Conservation (phyloP, 2,113 vertebrate species). For the Gymnocephalus cernua region DNA sequence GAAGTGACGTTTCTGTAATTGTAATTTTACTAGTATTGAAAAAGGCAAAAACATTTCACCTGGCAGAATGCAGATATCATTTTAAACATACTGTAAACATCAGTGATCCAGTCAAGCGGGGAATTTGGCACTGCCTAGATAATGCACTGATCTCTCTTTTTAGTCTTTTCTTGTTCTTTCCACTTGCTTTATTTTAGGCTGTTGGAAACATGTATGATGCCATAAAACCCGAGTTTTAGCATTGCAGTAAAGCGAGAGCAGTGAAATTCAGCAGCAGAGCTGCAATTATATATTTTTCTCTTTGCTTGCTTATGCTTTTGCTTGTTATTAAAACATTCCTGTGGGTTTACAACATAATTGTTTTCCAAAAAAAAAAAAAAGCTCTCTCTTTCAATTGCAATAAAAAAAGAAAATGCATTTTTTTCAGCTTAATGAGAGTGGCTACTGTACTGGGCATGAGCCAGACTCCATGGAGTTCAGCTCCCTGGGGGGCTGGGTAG, state of each 20-base stretch:
- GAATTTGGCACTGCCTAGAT: neutral
- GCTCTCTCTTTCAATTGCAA: conserved; percentile 17
- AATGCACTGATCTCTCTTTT: conserved; percentile 16
- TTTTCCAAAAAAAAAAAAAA: conserved; percentile 47
- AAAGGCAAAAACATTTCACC: neutral
- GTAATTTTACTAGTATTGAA: neutral
- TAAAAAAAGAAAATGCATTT: conserved; percentile 37
- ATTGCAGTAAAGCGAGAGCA: conserved; percentile 41
- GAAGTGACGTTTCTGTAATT: neutral
- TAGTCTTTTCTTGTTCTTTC: conserved; percentile 14
- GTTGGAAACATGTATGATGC: conserved; percentile 55
- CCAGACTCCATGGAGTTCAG: conserved; percentile 99
- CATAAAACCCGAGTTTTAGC: conserved; percentile 56
- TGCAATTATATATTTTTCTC: conserved; percentile 45
- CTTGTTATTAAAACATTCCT: conserved; percentile 70
- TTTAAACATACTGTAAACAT: conserved; percentile 13
- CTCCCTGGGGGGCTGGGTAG: conserved; percentile 97
- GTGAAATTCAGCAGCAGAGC: conserved; percentile 40
- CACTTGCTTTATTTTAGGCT: conserved; percentile 55
- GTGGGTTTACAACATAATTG: conserved; percentile 51
- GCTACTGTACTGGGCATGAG: conserved; percentile 98
- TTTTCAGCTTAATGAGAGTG: conserved; percentile 93
- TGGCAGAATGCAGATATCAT: conserved; percentile 2
- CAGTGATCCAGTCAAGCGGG: conserved; percentile 17
- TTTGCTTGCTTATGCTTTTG: conserved; percentile 38